Base-by-base conservation (phyloP, 2,888 invertebrate genomes). In the Venusia cambrica region DNA sequence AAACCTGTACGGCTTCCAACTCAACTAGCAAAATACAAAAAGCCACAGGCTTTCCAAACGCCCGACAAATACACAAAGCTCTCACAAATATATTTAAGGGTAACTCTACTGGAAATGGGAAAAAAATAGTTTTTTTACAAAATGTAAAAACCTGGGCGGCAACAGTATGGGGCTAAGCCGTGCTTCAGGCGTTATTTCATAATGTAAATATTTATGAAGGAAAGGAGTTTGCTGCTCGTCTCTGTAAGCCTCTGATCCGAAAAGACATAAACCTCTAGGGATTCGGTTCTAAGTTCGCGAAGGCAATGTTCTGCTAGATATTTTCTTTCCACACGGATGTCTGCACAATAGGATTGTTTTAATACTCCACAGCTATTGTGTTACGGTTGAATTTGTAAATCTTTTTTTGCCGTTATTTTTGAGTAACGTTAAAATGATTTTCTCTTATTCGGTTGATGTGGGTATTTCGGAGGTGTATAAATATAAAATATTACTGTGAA, bases 161-260 rank as follows among this genome's bases (percentile, higher is more conserved):
- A 68, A 57, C 70, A 70, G 61, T 70, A 69, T 73, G 57, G 33
- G 48, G 39, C 71, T 75, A 67, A 78, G 78, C 72, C 64, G 62
- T 72, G 72, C 76, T 72, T 53, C 51, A 65, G 69, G 72, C 71
- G 77, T 83, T 83, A 80, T 85, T 84, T 85, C 78, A 78, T 85
- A 83, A 79, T 77, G 84, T 85, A 87, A 85, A 87, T 87, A 87
- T 87, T 85, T 87, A 84, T 85, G 80, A 84, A 77, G 64, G 62
- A 71, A 73, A 73, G 73, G 76, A 75, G 76, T 75, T 78, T 66
- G 65, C 58, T 71, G 64, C 67, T 69, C 77, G 74, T 79, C 73
- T 74, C 64, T 56, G 73, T 80, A 83, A 83, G 83, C 80, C 75
- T 67, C 66, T 79, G 80, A 85, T 84, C 84, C 81, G 70, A 79